These are phyloP conservation scores for Tragelaphus strepsiceros DNA, from an alignment of 2,113 vertebrate genomes.

Conservation along the genomic window DNA sequence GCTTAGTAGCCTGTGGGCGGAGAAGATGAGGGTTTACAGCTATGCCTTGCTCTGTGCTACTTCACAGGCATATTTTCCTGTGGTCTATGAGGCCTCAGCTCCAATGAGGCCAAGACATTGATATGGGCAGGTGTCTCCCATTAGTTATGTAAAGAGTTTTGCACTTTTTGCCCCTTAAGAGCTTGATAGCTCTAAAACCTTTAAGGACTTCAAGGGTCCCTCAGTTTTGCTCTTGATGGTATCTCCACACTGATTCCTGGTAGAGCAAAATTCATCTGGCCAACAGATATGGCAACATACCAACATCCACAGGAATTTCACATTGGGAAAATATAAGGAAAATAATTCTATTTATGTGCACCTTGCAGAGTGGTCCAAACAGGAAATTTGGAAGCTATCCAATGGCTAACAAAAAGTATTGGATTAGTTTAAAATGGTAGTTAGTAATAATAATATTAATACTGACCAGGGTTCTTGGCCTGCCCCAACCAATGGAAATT, in stretches of 20 bases:
- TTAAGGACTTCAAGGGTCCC: neutral
- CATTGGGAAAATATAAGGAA: neutral
- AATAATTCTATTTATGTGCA: neutral
- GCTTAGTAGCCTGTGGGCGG: neutral
- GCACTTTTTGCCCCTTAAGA: neutral
- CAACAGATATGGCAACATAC: neutral
- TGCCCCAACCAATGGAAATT: neutral
- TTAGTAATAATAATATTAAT: neutral
- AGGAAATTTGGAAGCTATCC: neutral
- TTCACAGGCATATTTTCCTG: neutral
- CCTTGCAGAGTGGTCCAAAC: neutral
- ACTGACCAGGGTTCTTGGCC: neutral
- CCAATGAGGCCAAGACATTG: neutral
- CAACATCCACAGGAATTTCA: neutral
- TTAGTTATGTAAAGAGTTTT: neutral
- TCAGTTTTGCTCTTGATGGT: neutral
- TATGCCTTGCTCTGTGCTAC: neutral
- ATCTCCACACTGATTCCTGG: neutral
- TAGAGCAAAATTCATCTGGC: neutral
- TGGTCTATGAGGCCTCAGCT: neutral
- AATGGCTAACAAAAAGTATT: neutral
- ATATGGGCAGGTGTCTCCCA: neutral
- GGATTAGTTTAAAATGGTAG: neutral
- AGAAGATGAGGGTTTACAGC: neutral
- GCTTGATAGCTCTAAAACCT: neutral